A percentile compares a stretch with the other conserved stretches of the same genome.
Conservation (phyloP, 2,888 invertebrate genomes). For the Xestobium rufovillosum region DNA sequence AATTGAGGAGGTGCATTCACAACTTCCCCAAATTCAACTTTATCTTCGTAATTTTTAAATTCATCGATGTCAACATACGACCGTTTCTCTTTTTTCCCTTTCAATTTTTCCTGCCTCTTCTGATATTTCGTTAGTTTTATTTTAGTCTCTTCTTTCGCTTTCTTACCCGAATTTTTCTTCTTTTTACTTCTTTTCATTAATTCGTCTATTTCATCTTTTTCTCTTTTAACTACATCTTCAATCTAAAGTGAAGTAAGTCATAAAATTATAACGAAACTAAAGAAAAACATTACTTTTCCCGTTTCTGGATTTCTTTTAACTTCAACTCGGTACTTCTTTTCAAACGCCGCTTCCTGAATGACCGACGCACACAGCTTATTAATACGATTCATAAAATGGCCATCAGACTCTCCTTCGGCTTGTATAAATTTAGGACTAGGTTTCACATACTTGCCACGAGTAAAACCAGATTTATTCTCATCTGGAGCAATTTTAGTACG, state of each 20-base stretch:
- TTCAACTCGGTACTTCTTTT: conserved; percentile 54
- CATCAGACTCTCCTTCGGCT: conserved; percentile 53
- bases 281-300: conserved; percentile 37
- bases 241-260: conserved; percentile 27
- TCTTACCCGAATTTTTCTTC: conserved; percentile 32
- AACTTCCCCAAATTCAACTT: conserved; percentile 67
- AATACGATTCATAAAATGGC: conserved; percentile 58
- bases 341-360: conserved; percentile 54
- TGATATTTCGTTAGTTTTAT: conserved; percentile 47
- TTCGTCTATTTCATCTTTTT: conserved; percentile 49
- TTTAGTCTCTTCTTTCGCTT: conserved; percentile 34
- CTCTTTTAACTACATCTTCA: conserved; percentile 43
- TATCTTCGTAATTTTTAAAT: conserved; percentile 50
- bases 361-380: conserved; percentile 55
- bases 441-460: conserved; percentile 40
- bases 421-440: conserved; percentile 51
- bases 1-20: conserved; percentile 66
- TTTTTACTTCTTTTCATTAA: conserved; percentile 40
- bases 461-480: conserved; percentile 15
- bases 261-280: conserved; percentile 6
- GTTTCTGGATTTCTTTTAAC: conserved; percentile 49
- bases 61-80: conserved; percentile 38
- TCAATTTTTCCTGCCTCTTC: conserved; percentile 47
- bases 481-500: conserved; percentile 19
- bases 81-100: conserved; percentile 44